A percentile compares a stretch with the other conserved stretches of the same genome.
These are phyloP conservation scores for Campylorhamphus procurvoides DNA, from an alignment of 2,113 vertebrate species.

Conservation along the genomic window DNA sequence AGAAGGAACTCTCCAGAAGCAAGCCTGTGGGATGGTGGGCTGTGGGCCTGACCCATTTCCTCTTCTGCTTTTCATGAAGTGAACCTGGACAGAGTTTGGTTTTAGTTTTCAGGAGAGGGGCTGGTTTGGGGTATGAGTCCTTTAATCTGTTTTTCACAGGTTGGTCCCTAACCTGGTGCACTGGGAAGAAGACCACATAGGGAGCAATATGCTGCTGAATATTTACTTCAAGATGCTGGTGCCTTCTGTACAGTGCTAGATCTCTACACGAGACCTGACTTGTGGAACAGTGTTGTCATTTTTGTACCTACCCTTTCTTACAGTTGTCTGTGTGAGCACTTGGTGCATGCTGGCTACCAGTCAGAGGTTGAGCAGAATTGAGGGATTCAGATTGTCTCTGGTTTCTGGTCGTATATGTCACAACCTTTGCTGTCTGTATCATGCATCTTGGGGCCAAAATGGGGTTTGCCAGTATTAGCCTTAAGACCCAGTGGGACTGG, in stretches of 20 bases:
- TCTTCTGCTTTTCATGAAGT: background rate
- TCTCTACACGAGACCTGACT: background rate
- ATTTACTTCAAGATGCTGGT: background rate
- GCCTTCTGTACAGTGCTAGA: background rate
- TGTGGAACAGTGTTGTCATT: background rate
- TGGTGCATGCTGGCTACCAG: fast-evolving
- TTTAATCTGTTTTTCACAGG: background rate
- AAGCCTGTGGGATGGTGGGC: background rate
- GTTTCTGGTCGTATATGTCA: background rate
- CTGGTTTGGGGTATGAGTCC: background rate
- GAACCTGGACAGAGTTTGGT: background rate
- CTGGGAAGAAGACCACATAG: background rate
- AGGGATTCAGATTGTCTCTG: background rate
- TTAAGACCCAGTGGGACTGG: background rate
- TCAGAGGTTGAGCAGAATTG: background rate
- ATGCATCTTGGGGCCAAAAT: fast-evolving
- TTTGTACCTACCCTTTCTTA: background rate
- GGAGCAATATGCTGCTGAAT: background rate
- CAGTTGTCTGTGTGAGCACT: fast-evolving
- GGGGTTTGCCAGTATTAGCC: background rate
- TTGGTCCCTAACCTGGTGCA: background rate
- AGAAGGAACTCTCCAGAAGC: background rate
- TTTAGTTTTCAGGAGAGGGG: background rate
- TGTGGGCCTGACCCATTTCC: background rate
- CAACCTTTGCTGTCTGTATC: background rate